Percentiles rank a stretch among this genome's conserved stretches.
These are phyloP conservation scores for Spheniscus mendiculus DNA, from an alignment of 2,113 vertebrate genomes.

Conservation along the genomic window DNA sequence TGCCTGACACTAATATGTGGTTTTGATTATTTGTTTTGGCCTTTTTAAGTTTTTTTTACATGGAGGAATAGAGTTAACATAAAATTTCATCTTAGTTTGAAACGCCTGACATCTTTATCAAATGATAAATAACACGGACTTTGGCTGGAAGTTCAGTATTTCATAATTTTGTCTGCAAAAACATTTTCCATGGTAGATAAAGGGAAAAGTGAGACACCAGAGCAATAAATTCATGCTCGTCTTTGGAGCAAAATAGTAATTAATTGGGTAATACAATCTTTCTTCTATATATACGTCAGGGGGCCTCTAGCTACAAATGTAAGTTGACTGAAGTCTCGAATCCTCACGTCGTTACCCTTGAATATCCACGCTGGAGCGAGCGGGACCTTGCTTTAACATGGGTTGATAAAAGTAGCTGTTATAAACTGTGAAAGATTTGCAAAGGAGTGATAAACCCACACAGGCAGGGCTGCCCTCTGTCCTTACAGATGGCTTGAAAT, in stretches of 20 bases:
- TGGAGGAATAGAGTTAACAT: background rate
- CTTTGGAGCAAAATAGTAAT: background rate
- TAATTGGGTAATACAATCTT: background rate
- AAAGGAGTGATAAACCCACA: background rate
- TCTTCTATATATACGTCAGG: background rate
- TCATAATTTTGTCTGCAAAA: background rate
- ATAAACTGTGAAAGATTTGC: background rate
- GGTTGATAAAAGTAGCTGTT: background rate
- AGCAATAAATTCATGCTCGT: background rate
- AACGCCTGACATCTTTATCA: background rate
- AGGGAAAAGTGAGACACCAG: background rate
- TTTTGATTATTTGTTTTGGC: background rate
- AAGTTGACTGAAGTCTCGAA: background rate
- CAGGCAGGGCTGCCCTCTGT: background rate
- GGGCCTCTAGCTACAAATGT: background rate
- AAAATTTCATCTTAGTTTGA: background rate
- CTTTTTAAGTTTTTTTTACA: background rate
- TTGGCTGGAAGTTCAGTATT: background rate
- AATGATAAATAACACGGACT: background rate
- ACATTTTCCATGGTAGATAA: background rate
- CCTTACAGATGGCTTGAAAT: background rate
- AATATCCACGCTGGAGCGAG: background rate
- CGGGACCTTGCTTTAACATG: background rate
- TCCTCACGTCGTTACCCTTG: accelerated
- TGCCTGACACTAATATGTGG: background rate